These are phyloP conservation scores for Crocidura indochinensis DNA, from an alignment of 2,797 vertebrate species.

Conservation along the genomic window DNA sequence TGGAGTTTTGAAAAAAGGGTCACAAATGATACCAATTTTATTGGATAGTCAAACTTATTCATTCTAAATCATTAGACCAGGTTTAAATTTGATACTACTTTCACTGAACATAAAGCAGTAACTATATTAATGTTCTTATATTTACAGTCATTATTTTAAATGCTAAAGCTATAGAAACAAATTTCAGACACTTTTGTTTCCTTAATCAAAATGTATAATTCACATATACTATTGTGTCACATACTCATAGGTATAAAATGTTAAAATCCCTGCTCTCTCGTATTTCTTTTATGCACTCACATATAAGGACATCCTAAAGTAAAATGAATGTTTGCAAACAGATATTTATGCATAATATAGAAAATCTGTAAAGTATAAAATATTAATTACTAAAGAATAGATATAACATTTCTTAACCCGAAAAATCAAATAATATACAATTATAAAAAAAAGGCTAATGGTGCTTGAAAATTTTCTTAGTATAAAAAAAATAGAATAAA, in stretches of 20 bases:
- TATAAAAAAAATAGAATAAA: conserved; percentile 5
- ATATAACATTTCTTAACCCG: conserved; percentile 46
- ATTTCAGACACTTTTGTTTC: conserved; percentile 45
- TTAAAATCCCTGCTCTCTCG: not conserved
- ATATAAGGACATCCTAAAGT: conserved; percentile 44
- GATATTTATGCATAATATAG: not conserved
- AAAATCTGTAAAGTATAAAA: not conserved
- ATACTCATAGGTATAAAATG: not conserved
- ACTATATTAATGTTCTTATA: too few species aligned
- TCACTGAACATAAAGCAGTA: conserved; percentile 35
- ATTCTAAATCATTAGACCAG: conserved; percentile 27
- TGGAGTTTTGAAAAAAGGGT: conserved; percentile 15
- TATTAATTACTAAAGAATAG: conserved; percentile 12
- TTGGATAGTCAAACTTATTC: conserved; percentile 18
- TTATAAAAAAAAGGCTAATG: conserved; percentile 49
- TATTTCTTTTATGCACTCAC: not conserved
- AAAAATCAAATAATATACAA: conserved; percentile 22
- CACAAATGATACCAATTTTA: conserved; percentile 54
- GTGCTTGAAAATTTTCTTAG: conserved; percentile 2
- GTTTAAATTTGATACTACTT: conserved; percentile 1
- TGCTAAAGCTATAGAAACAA: conserved; percentile 45
- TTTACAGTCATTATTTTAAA: not conserved
- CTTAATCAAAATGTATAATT: not conserved
- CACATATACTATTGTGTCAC: not conserved
- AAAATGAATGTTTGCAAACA: conserved; percentile 10